Evolutionary conservation across 1,140 invertebrate genomes (phyloP).

Genomic region (Aphidius gifuensis): DNA sequence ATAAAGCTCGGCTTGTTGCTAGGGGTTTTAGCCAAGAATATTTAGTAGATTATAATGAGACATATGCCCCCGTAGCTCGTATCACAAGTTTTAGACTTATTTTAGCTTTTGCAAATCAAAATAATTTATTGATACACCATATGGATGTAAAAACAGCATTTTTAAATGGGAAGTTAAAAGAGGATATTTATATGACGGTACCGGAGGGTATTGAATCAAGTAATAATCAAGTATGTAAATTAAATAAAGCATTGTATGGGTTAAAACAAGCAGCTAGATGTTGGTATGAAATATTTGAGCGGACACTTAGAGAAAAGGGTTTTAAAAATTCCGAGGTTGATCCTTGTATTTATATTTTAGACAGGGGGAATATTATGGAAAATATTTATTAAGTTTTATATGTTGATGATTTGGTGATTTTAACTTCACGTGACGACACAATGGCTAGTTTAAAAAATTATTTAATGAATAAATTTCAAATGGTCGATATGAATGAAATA

Average conservation of each 20-base stretch:
- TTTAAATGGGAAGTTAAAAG: conserved; percentile 30
- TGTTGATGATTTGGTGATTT: conserved; percentile 27
- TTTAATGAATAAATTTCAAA: conserved; percentile 19
- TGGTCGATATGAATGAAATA: conserved; percentile 25
- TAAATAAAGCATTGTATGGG: too few relatives aligned
- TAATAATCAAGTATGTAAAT: conserved; percentile 6
- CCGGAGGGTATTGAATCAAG: too few relatives aligned
- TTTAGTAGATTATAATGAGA: too few relatives aligned
- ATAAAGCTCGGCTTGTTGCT: too few relatives aligned
- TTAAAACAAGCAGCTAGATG: conserved; percentile 4
- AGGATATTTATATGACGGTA: conserved; percentile 32
- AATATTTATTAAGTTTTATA: conserved; percentile 32
- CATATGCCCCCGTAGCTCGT: too few relatives aligned
- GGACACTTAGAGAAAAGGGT: too few relatives aligned
- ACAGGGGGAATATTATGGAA: conserved; percentile 3
- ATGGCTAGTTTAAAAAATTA: conserved; percentile 20
- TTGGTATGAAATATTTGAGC: too few relatives aligned
- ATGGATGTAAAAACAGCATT: conserved; percentile 44
- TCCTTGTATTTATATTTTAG: conserved; percentile 16
- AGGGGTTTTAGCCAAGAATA: too few relatives aligned
- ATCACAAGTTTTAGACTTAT: too few relatives aligned
- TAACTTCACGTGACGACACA: not conserved
- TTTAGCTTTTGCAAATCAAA: too few relatives aligned
- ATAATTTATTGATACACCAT: conserved; percentile 42
- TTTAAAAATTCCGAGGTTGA: too few relatives aligned